Evolutionary conservation across 1,140 invertebrate species (phyloP).

Genomic region (Drosophila ananassae): DNA sequence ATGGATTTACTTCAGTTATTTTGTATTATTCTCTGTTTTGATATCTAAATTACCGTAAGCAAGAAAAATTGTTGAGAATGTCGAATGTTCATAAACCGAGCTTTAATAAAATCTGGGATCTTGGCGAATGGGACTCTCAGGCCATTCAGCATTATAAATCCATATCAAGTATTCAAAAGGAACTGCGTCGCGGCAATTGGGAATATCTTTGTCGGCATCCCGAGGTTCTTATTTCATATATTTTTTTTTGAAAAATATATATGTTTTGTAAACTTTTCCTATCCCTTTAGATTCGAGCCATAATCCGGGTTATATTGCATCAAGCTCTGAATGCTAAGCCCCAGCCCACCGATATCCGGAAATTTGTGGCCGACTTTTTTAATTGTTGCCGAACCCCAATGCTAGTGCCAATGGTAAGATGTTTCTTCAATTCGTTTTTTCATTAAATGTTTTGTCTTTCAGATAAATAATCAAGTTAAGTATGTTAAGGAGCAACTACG

Average conservation of each 20-base stretch:
- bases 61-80: conserved; percentile 7
- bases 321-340: conserved; percentile 59
- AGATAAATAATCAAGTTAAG: conserved; percentile 65
- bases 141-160: conserved; percentile 48
- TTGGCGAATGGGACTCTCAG: conserved; percentile 57
- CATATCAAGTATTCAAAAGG: conserved; percentile 54
- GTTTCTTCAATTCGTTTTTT: background rate
- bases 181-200: conserved; percentile 59
- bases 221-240: conserved; percentile 28
- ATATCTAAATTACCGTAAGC: background rate
- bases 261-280: background rate
- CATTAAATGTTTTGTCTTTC: background rate
- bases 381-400: conserved; percentile 51
- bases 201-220: conserved; percentile 57
- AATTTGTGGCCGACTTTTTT: conserved; percentile 56
- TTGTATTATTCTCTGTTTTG: background rate
- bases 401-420: conserved; percentile 54
- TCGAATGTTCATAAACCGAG: conserved; percentile 2
- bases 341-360: conserved; percentile 24
- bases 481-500: conserved; percentile 64
- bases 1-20: background rate
- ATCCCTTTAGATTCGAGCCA: conserved; percentile 54
- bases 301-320: conserved; percentile 61
- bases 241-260: no score
- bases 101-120: conserved; percentile 51